Evolutionary conservation across 2,113 vertebrate species (phyloP).

Genomic region (Oreochromis spilurus): DNA sequence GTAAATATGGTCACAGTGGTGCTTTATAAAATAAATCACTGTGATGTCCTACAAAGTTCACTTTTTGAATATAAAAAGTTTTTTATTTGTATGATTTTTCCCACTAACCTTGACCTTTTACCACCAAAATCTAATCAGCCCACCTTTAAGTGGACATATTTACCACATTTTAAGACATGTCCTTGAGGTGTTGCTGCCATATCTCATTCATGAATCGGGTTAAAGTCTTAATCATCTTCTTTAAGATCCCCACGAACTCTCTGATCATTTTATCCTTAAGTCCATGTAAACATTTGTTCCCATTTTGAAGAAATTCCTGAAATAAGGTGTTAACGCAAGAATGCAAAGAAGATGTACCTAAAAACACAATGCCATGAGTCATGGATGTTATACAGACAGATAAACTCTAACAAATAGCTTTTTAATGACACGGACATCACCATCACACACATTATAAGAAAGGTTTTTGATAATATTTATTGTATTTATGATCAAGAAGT

Average conservation of each 20-base stretch:
- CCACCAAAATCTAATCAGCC: background rate
- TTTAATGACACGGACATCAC: background rate
- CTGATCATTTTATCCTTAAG: background rate
- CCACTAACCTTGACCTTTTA: background rate
- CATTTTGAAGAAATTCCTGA: background rate
- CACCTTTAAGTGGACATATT: background rate
- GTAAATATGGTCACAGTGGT: background rate
- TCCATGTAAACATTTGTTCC: background rate
- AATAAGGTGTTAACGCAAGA: background rate
- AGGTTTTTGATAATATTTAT: background rate
- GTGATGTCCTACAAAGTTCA: background rate
- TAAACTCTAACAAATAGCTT: too few relatives aligned
- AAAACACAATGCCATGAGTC: background rate
- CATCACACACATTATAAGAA: background rate
- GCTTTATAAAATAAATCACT: background rate
- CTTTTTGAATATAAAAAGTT: background rate
- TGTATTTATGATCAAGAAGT: background rate
- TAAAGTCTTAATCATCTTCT: background rate
- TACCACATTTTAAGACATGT: background rate
- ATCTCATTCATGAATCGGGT: background rate
- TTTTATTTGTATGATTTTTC: background rate
- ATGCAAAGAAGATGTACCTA: background rate
- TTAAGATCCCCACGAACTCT: background rate
- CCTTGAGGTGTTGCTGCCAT: background rate
- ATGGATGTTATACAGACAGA: background rate